These are phyloP conservation scores for Galbula dea DNA, from an alignment of 2,113 vertebrate species.

Conservation along the genomic window DNA sequence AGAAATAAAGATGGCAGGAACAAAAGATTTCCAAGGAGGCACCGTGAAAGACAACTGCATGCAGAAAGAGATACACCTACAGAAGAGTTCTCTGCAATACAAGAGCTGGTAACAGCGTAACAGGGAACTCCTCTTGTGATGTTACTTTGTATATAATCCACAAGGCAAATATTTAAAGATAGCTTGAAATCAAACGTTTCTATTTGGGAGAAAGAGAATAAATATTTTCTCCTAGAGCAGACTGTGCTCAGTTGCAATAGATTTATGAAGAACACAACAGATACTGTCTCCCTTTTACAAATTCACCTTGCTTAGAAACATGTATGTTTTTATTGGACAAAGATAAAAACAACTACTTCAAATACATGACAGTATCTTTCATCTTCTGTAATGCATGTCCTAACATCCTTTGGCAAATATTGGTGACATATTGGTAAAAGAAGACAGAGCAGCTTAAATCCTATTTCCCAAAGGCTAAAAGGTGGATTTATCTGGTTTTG, in stretches of 20 bases:
- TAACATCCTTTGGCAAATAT: neutral
- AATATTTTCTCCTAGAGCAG: neutral
- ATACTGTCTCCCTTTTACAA: neutral
- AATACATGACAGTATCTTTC: neutral
- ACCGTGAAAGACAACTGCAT: neutral
- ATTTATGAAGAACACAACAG: neutral
- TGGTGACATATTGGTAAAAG: neutral
- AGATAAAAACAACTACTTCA: constrained; percentile 5
- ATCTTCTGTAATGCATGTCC: neutral
- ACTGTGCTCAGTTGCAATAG: neutral
- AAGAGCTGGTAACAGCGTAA: neutral
- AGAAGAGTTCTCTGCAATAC: neutral
- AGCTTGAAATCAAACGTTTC: neutral
- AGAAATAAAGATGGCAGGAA: neutral
- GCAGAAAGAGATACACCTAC: neutral
- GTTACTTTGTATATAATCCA: neutral
- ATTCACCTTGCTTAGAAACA: neutral
- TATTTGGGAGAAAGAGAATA: neutral
- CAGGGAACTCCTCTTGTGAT: neutral
- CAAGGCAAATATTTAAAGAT: neutral
- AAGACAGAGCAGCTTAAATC: neutral
- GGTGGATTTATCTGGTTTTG: neutral
- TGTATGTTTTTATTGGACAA: neutral
- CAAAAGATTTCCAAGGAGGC: neutral
- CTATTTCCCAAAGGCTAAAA: neutral